Evolutionary conservation across 2,888 invertebrate species (phyloP).

Genomic region (Epiblema foenella): DNA sequence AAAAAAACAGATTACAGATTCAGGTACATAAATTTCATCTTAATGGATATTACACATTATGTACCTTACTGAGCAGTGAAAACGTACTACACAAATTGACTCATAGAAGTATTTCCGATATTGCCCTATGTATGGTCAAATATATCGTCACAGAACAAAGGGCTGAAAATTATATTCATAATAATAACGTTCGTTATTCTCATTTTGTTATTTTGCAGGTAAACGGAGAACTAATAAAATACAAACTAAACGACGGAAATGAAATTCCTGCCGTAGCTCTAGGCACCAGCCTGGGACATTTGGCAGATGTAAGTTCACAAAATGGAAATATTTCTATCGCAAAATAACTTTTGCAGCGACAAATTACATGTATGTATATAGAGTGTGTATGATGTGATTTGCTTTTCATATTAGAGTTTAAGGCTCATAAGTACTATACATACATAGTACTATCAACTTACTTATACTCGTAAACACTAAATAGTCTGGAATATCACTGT

Average conservation of each 20-base stretch:
- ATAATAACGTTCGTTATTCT: conserved; percentile 25
- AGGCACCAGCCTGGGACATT: conserved; percentile 74
- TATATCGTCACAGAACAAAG: not conserved
- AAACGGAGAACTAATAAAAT: conserved; percentile 49
- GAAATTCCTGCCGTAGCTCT: conserved; percentile 71
- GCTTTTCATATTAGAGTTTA: not conserved
- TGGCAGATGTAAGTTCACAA: conserved; percentile 66
- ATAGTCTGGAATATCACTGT: too few relatives aligned
- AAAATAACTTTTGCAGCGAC: conserved; percentile 10
- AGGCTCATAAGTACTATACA: not conserved
- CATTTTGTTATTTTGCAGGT: conserved; percentile 50
- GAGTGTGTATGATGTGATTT: not conserved
- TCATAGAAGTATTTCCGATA: not conserved
- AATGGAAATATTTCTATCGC: conserved; percentile 20
- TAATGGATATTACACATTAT: conserved; percentile 29
- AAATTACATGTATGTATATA: not conserved
- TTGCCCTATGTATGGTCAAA: not conserved
- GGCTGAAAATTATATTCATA: not conserved
- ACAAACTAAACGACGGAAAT: conserved; percentile 68
- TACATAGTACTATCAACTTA: not conserved
- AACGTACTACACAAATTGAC: not conserved
- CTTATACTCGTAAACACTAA: too few relatives aligned
- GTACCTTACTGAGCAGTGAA: not conserved
- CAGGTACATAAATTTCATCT: conserved; percentile 41
- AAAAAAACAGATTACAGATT: conserved; percentile 41